Base-by-base conservation (phyloP, 2,888 invertebrate genomes). In the Zhengitettix transpicula region DNA sequence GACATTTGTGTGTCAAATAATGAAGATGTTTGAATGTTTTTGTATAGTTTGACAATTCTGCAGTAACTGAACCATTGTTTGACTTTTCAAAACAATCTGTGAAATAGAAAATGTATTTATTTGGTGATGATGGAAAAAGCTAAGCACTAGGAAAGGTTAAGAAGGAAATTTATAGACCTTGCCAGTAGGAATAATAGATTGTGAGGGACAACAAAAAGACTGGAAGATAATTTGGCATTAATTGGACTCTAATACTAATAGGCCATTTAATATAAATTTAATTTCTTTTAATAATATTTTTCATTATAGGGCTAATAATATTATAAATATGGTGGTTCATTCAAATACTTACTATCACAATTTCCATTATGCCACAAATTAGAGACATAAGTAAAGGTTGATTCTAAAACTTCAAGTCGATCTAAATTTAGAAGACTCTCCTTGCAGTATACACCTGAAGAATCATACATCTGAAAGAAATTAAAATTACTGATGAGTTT, bases 311-410 rank as follows among this genome's bases (percentile, higher is more conserved):
- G 28, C 7, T 28, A 28, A 28, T 5, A 28, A 28, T 28, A 28
- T 28, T 28, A 28, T 28, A 28, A 28, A 7, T 28, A 28, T 7
- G 7, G 28, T 28, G 7, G 28, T 7, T n/a, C n/a, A n/a, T n/a
- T n/a, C 61, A 17, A 28, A 53, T 57, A 70, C 71, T 70, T 73
- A 84, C 84, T 77, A 71, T 79, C 73, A 71, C 85, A 85, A 67
- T 80, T 78, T 58, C 81, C 84, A 69, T 78, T 76, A 40, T 74
- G 70, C 84, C 84, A 84, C 63, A 84, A 71, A 65, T 75, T 70
- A 60, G 73, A 67, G 64, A 78, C 78, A 67, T 77, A 79, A 55
- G 75, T 69, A 71, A 81, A 78, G 63, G 80, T 77, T 60, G 77
- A 76, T 63, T 79, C 70, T 28, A 84, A 74, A 56, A 80, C 79